Percentiles rank a stretch among this genome's conserved stretches.
phyloP scores from a whole-genome alignment of 92 coral and sea anemone species.

The Parazoanthus atlanticus region DNA sequence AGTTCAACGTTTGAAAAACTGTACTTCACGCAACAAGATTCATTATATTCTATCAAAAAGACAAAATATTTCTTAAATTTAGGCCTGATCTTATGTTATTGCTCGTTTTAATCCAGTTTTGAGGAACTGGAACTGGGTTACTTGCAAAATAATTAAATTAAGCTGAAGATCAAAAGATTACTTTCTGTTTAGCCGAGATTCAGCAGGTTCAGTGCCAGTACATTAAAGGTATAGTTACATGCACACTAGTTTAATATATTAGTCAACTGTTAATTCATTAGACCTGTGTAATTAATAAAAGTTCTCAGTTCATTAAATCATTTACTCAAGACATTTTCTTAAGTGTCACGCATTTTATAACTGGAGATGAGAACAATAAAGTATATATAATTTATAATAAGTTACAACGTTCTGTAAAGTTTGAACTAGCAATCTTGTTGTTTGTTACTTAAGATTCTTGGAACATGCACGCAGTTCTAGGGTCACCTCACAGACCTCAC shows the following conservation, averaged over 20 bases:
- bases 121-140: not conserved
- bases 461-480: not conserved
- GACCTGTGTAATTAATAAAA: not conserved
- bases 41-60: no score
- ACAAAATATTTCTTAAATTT: no score
- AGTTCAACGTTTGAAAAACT: no score
- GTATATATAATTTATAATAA: not conserved
- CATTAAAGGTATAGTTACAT: not conserved
- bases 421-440: not conserved
- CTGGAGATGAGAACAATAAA: not conserved
- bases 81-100: no score
- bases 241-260: not conserved
- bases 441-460: not conserved
- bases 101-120: not conserved
- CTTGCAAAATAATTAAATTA: no score
- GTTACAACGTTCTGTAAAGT: no score
- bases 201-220: not conserved
- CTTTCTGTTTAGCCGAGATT: not conserved
- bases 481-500: slow-evolving; percentile 35
- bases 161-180: not conserved
- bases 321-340: not conserved
- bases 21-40: no score
- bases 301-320: not conserved
- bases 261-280: not conserved
- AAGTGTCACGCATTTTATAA: not conserved